Base-by-base conservation (phyloP, 2,113 vertebrate genomes). In the Crotalus helleri region DNA sequence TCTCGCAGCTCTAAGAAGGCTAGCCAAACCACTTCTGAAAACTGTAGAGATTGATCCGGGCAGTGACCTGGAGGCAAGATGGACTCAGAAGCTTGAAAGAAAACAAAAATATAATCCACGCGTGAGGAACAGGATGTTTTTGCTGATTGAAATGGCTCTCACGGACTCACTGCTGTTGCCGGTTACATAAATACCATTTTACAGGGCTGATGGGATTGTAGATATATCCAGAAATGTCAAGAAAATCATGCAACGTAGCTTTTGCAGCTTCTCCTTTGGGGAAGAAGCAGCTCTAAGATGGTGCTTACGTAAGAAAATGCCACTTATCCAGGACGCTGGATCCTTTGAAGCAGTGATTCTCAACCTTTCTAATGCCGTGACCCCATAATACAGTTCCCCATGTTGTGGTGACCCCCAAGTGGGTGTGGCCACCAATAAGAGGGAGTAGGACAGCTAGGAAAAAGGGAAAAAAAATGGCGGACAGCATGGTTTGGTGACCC, bases 201-300 rank as follows among this genome's bases (percentile, higher is more conserved):
- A 4, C 64, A 58, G 91, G 93, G 93, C 95, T 95, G 95, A 93
- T 91, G 29, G 0, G 85, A 94, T 61, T 93, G 90, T 93, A 89
- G 95, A 92, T 92, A 5, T 12, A 87, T 93, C 96, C 95, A 92
- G 87, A 94, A 91, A 58, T 19, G 95, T 95, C 94, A 94, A 86
- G 91, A 86, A 94, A 94, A 94, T 94, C 11, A n/a, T 89, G 59
- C 17, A 91, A 92, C 23, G 59, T 91, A 69, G 92, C 91, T 88
- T 95, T 89, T 93, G 15, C 21, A 89, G 92, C 55, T 88, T 95
- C 94, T 96, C 90, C 94, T 95, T 88, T 5, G 92, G 89, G 93
- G 95, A 95, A 90, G 91, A 33, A 1, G 89, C 44, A 91, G 92
- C 33, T 87, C 87, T 92, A 44, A 64, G 0, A 44, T 90, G 51